Base-by-base conservation (phyloP, 2,888 invertebrate species). In the Cantharis nigra region DNA sequence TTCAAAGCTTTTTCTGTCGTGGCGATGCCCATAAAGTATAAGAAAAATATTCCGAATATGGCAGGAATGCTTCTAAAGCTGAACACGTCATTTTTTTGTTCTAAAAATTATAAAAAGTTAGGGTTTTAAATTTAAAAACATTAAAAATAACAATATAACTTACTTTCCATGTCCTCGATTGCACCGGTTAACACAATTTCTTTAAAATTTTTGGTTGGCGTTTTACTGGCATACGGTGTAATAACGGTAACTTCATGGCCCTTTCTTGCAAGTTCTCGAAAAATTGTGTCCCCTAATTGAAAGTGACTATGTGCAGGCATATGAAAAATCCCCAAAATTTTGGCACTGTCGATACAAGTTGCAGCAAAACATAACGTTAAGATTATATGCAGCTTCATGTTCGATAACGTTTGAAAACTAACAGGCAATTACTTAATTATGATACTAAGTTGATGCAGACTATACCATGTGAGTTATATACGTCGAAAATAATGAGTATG, bases 181-280 rank as follows among this genome's bases (percentile, higher is more conserved):
- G 26, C 20, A 3, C 65, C 65, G 0, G 20, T 26, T 18, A 67
- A 7, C 16, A 70, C 49, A 16, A 70, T 3, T 70, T 70, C 20
- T 49, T 63, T 63, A 33, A 88, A 86, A 83, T 89, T 89, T 14
- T 85, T 83, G 76, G 88, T 86, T 9, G 85, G 85, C 9, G 33
- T 49, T 62, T 62, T 69, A 20, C 84, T 82, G 72, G 87, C 86
- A 63, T 81, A 82, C 10, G 83, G 82, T 63, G 84, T 83, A 64
- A 86, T 79, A 11, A 85, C 81, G 5, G 86, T 85, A 23, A 90
- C 86, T 71, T 88, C 86, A 81, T 90, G 90, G 2, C 90, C 90
- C 33, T 88, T 82, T 11, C 70, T 78, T 4, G 84, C 84, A 28
- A 85, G 69, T 69, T 82, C 82, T 70, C 78, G 79, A 79, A 85